Percentiles rank a stretch among this genome's conserved stretches.
These are phyloP conservation scores for Platysternon megacephalum DNA, from an alignment of 2,113 vertebrate species.

Conservation along the genomic window DNA sequence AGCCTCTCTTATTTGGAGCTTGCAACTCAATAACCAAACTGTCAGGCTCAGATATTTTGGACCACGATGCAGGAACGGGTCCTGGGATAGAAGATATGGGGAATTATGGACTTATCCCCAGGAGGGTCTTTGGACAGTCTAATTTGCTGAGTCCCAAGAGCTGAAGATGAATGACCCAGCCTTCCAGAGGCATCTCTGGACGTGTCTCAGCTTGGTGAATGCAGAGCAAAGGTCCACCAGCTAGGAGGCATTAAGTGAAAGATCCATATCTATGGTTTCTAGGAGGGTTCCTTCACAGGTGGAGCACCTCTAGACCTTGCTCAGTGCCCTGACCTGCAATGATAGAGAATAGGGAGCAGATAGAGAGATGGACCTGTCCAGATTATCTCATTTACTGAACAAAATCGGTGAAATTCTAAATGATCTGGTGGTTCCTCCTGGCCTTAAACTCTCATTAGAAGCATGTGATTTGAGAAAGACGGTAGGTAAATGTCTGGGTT, in stretches of 20 bases:
- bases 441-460: neutral
- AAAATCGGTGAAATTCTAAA: neutral
- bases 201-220: neutral
- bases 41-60: constrained; percentile 15
- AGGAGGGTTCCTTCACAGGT: neutral
- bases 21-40: too few relatives aligned
- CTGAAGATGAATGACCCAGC: too few relatives aligned
- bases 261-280: neutral
- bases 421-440: neutral
- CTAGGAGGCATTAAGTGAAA: neutral
- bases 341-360: neutral
- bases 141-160: too few relatives aligned
- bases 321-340: neutral
- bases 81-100: neutral
- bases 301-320: neutral
- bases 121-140: too few relatives aligned
- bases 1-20: too few relatives aligned
- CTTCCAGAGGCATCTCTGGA: neutral
- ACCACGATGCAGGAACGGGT: neutral
- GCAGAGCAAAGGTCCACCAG: neutral
- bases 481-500: too few relatives aligned
- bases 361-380: neutral
- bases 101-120: neutral
- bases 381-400: neutral
- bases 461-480: too few relatives aligned